Evolutionary conservation across 2,797 vertebrate species (phyloP).

Genomic region (Pseudochromis fuscus): DNA sequence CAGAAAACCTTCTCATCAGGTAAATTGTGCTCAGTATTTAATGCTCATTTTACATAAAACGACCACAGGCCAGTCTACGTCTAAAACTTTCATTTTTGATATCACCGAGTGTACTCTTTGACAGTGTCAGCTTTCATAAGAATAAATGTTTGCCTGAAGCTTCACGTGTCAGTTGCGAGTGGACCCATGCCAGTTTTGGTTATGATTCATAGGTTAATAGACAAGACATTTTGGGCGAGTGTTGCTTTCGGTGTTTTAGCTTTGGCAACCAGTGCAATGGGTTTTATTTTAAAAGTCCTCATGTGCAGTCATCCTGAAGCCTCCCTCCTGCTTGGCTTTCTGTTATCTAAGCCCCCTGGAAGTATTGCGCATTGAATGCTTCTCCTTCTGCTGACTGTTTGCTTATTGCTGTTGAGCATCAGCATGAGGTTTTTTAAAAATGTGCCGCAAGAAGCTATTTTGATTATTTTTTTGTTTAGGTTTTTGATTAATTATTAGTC

Average conservation of each 20-base stretch:
- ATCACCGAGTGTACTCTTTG: constrained; percentile 57
- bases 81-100: constrained; percentile 54
- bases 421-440: constrained; percentile 27
- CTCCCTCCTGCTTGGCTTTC: constrained; percentile 55
- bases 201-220: constrained; percentile 84
- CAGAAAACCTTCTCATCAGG: constrained; percentile 9
- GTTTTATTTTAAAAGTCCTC: constrained; percentile 71
- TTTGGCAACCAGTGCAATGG: constrained; percentile 65
- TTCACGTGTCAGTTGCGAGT: constrained; percentile 73
- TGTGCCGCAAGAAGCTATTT: background rate
- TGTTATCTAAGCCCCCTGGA: constrained; percentile 65
- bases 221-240: constrained; percentile 76
- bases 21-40: constrained; percentile 9
- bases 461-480: no score
- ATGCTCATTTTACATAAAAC: constrained; percentile 27
- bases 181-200: constrained; percentile 69
- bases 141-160: constrained; percentile 74
- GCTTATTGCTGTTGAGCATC: constrained; percentile 48
- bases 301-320: constrained; percentile 68
- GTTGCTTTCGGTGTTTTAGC: constrained; percentile 76
- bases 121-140: constrained; percentile 75
- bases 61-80: constrained; percentile 33
- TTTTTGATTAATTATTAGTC: background rate
- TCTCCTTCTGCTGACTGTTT: constrained; percentile 51
- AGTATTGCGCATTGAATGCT: constrained; percentile 42